Conservation (phyloP, 1,140 invertebrate species). For the Ostrea edulis region DNA sequence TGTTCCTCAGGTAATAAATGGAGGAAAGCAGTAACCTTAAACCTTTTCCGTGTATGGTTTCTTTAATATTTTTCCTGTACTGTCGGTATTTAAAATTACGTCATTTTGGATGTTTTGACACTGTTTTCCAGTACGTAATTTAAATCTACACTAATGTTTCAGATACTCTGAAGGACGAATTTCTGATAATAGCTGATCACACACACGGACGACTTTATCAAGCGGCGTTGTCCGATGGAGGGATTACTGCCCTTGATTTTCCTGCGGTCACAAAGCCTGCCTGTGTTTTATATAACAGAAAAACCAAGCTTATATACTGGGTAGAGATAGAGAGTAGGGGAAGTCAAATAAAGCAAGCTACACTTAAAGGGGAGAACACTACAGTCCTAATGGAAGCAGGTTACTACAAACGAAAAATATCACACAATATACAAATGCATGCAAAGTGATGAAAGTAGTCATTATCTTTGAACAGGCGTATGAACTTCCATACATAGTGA, state of each 20-base stretch:
- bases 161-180: constrained; percentile 34
- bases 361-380: not conserved
- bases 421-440: not conserved
- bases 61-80: too few species aligned
- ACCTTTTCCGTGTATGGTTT: too few species aligned
- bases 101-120: too few species aligned
- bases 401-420: not conserved
- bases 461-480: not conserved
- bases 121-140: not conserved
- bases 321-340: constrained; percentile 22
- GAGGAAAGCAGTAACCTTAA: too few species aligned
- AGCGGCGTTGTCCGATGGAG: not conserved
- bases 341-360: constrained; percentile 20
- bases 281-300: constrained; percentile 37
- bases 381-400: not conserved
- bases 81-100: too few species aligned
- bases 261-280: constrained; percentile 41
- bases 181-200: constrained; percentile 41
- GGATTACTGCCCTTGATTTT: constrained; percentile 39
- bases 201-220: constrained; percentile 50
- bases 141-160: not conserved
- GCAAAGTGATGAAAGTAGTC: not conserved
- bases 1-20: constrained; percentile 36
- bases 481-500: too few species aligned
- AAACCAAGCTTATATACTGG: constrained; percentile 42